Conservation (phyloP, 2,797 vertebrate species). For the Premnoplex brunnescens region DNA sequence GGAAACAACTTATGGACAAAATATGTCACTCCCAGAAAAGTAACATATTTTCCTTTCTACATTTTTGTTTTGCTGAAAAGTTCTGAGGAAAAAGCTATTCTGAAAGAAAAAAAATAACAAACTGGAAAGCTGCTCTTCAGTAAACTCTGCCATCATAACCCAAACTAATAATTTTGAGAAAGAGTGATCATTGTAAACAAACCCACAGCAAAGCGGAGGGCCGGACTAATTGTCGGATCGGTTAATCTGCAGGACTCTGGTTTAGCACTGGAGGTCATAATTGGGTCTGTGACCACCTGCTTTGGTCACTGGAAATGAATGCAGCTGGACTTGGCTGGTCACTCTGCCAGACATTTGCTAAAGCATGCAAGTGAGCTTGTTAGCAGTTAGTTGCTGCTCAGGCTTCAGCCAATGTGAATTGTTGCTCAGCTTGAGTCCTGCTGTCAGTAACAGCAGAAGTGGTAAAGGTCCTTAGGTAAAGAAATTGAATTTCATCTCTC, state of each 20-base stretch:
- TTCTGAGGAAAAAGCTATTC: neutral
- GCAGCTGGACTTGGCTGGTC: neutral
- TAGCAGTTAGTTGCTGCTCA: neutral
- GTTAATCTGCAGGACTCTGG: neutral
- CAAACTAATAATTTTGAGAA: neutral
- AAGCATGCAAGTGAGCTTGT: neutral
- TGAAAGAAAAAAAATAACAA: neutral
- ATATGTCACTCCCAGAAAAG: neutral
- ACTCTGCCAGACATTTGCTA: neutral
- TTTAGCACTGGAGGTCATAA: neutral
- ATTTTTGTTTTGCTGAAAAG: neutral
- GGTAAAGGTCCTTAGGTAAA: neutral
- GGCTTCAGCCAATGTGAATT: neutral
- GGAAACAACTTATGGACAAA: neutral
- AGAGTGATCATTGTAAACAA: neutral
- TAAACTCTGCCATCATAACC: neutral
- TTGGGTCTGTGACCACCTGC: neutral
- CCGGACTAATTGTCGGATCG: neutral
- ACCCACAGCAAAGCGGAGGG: neutral
- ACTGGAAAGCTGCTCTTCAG: neutral
- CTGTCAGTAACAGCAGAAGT: neutral
- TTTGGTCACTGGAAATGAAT: conserved; percentile 40
- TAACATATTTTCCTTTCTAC: neutral
- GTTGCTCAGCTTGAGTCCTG: neutral
- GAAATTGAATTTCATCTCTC: neutral